A percentile compares a stretch with the other conserved stretches of the same genome.
phyloP scores from a whole-genome alignment of 2,113 vertebrate genomes.

The Charadrius vociferus region DNA sequence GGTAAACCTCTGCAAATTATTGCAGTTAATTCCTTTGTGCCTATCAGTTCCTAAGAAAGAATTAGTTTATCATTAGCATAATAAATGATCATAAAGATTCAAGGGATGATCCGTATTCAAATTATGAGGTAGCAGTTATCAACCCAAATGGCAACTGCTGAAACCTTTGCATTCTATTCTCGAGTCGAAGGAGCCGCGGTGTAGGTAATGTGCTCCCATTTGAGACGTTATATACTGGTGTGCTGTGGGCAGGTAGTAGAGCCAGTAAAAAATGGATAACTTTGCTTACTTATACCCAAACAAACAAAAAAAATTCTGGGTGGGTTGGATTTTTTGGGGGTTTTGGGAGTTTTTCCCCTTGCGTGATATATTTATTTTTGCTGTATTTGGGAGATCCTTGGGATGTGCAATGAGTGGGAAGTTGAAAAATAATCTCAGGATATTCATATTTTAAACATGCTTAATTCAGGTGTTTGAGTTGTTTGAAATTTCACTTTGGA shows the following conservation, averaged over 20 bases:
- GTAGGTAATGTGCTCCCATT: rapidly evolving
- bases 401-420: neutral
- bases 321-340: no score
- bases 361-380: neutral
- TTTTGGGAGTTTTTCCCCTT: neutral
- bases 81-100: neutral
- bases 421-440: neutral
- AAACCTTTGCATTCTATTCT: rapidly evolving
- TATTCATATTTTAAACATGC: neutral
- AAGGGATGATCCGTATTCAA: neutral
- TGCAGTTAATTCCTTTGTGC: no score
- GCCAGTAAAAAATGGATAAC: neutral
- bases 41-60: neutral
- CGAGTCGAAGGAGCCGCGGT: rapidly evolving
- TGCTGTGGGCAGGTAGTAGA: neutral
- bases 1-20: neutral
- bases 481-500: neutral
- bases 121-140: no score
- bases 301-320: neutral
- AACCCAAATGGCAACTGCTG: no score
- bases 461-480: neutral
- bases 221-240: rapidly evolving
- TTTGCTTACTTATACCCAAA: neutral
- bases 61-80: neutral
- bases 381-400: neutral